Conservation (phyloP, 2,113 vertebrate genomes). For the Pyrgilauda ruficollis region DNA sequence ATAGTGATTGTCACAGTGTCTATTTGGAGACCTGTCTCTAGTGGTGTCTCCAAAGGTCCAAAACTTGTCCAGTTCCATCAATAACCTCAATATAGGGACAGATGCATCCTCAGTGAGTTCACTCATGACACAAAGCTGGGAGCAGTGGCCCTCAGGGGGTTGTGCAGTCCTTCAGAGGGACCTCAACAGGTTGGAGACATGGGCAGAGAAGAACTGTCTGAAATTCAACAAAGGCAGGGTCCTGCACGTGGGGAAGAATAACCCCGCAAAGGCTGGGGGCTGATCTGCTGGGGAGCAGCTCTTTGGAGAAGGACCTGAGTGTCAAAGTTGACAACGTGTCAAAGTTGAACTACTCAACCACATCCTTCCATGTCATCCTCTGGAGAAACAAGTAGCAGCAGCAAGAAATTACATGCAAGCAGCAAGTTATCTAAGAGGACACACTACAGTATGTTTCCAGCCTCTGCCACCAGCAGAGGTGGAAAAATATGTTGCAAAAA, state of each 20-base stretch:
- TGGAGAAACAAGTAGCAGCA: background rate
- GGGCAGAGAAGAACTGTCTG: background rate
- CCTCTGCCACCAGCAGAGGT: background rate
- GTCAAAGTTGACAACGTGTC: background rate
- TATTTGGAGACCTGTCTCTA: background rate
- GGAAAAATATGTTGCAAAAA: background rate
- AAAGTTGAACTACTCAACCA: background rate
- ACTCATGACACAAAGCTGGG: accelerated
- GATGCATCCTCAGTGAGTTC: background rate
- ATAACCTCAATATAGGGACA: background rate
- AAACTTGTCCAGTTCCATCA: background rate
- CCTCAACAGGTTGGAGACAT: background rate
- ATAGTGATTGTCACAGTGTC: background rate
- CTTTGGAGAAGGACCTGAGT: background rate
- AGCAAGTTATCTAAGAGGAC: background rate
- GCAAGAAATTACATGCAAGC: background rate
- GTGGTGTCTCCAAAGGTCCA: background rate
- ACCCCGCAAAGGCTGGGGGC: background rate
- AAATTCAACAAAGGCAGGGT: background rate
- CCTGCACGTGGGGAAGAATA: accelerated
- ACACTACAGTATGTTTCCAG: background rate
- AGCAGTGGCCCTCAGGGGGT: background rate
- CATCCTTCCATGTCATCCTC: background rate
- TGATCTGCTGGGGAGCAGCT: background rate
- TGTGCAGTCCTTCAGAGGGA: background rate